Conservation (phyloP, 1,140 invertebrate genomes). For the Sycophila sp. region DNA sequence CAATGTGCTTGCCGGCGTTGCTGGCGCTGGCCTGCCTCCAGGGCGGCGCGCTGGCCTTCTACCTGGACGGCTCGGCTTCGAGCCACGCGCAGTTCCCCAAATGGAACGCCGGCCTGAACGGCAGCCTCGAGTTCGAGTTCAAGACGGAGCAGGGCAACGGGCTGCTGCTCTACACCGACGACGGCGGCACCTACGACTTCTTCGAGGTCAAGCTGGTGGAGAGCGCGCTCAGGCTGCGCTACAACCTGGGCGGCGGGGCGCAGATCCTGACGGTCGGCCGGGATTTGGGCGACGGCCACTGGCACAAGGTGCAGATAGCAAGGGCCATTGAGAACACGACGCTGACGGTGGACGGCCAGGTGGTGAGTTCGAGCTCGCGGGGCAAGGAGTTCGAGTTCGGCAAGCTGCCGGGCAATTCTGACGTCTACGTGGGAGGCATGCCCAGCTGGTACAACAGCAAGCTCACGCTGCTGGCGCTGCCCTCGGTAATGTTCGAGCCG, state of each 20-base stretch:
- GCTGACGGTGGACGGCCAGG: slow-evolving; percentile 81
- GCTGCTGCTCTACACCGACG: slow-evolving; percentile 90
- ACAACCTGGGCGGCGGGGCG: slow-evolving; percentile 87
- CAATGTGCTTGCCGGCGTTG: neutral
- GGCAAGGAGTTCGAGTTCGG: slow-evolving; percentile 90
- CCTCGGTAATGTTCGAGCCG: slow-evolving; percentile 91
- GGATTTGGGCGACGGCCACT: slow-evolving; percentile 87
- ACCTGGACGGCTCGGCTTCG: slow-evolving; percentile 84
- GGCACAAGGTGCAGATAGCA: slow-evolving; percentile 86
- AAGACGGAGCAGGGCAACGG: slow-evolving; percentile 91
- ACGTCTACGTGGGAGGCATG: slow-evolving; percentile 92
- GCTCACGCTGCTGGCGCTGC: slow-evolving; percentile 81
- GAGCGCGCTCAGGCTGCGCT: slow-evolving; percentile 85
- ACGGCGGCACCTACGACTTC: slow-evolving; percentile 93
- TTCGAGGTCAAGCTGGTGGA: slow-evolving; percentile 95
- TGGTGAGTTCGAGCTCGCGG: slow-evolving; percentile 77
- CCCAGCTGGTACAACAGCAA: slow-evolving; percentile 88
- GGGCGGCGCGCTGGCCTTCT: slow-evolving; percentile 63
- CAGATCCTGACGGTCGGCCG: slow-evolving; percentile 87
- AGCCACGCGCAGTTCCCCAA: slow-evolving; percentile 91
- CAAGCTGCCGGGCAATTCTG: slow-evolving; percentile 84
- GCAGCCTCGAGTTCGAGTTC: slow-evolving; percentile 91
- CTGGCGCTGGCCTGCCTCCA: neutral
- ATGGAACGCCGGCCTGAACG: slow-evolving; percentile 88
- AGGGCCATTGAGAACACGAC: slow-evolving; percentile 81